Conservation (phyloP, 2,113 vertebrate species). For the Clupea harengus region DNA sequence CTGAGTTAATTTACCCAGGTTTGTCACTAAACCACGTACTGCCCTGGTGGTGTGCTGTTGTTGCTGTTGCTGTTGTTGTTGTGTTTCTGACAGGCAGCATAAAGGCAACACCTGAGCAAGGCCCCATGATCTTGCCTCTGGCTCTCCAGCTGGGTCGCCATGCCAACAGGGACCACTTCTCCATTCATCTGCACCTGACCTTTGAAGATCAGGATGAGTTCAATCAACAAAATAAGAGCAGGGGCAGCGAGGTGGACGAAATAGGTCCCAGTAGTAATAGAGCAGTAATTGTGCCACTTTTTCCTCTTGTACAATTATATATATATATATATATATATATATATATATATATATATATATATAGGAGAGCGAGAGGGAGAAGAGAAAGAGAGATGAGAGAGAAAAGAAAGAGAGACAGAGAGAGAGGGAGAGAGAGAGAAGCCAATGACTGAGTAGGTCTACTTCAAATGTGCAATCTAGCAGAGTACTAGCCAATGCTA, state of each 20-base stretch:
- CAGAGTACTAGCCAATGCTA: not conserved
- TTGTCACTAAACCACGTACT: too few relatives aligned
- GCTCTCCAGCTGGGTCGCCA: not conserved
- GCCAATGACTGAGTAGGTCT: not conserved
- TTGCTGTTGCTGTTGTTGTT: too few relatives aligned
- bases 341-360: too few relatives aligned
- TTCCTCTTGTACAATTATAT: not conserved
- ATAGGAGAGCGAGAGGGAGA: not conserved
- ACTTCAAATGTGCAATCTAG: not conserved
- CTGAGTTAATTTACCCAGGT: too few relatives aligned
- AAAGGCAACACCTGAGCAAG: not conserved
- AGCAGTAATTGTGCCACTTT: not conserved
- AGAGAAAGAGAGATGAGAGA: not conserved
- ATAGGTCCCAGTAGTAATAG: not conserved
- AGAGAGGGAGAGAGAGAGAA: not conserved
- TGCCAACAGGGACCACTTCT: not conserved
- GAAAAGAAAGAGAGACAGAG: not conserved
- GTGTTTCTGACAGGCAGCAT: too few relatives aligned
- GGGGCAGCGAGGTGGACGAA: not conserved
- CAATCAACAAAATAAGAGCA: not conserved
- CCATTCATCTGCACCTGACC: slow-evolving; percentile 4
- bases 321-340: too few relatives aligned
- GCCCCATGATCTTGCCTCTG: not conserved
- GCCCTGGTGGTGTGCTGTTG: too few relatives aligned
- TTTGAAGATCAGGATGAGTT: slow-evolving; percentile 12